Percentiles rank a stretch among this genome's conserved stretches.
phyloP scores from a whole-genome alignment of 1,140 invertebrate species.

The Vanessa atalanta region DNA sequence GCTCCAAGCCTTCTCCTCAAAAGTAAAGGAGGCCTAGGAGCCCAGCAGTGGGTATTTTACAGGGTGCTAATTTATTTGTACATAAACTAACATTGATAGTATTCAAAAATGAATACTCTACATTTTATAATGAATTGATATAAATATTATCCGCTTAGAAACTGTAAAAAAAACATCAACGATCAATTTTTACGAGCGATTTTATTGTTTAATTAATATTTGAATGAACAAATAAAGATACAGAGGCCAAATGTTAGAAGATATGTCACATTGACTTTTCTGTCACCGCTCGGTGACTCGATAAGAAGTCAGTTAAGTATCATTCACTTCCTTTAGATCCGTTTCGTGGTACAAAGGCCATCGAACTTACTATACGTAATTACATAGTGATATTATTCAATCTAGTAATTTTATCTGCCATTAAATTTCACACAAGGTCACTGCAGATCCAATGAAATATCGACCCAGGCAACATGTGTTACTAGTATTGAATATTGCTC shows the following conservation, averaged over 20 bases:
- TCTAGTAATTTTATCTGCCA: not conserved
- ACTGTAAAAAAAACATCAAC: not conserved
- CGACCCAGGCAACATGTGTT: not conserved
- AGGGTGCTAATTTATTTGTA: no score
- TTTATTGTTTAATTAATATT: conserved; percentile 31
- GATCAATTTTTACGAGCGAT: conserved; percentile 1
- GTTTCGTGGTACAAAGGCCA: conserved; percentile 38
- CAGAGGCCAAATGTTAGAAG: conserved; percentile 46
- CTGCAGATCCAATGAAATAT: not conserved
- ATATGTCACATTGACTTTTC: conserved; percentile 44
- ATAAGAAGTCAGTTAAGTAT: conserved; percentile 46
- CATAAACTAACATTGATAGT: no score
- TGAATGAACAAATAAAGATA: conserved; percentile 41
- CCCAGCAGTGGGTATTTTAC: no score
- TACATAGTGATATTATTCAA: not conserved
- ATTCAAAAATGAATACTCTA: no score
- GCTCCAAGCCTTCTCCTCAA: no score
- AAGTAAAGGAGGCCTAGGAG: no score
- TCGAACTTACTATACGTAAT: conserved; percentile 30
- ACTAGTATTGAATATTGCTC: no score
- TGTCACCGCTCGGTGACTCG: conserved; percentile 43
- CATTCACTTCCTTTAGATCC: conserved; percentile 47
- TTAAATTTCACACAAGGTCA: not conserved
- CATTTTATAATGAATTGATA: not conserved
- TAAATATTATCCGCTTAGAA: not conserved